These are phyloP conservation scores for Petrocephalus zakoni DNA, from an alignment of 2,113 vertebrate species.

Conservation along the genomic window DNA sequence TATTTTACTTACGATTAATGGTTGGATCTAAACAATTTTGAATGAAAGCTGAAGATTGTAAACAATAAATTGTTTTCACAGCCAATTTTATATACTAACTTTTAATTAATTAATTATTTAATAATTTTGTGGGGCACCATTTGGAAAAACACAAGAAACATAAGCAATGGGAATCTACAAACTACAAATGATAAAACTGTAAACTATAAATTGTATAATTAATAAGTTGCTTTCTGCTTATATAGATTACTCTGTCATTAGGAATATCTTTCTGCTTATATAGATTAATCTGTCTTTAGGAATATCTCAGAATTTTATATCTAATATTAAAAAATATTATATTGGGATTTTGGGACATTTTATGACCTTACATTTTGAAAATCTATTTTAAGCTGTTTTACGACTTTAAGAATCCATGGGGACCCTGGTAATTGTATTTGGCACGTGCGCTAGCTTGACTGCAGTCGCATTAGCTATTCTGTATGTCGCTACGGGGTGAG, in stretches of 20 bases:
- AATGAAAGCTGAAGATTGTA: background rate
- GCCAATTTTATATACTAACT: background rate
- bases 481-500: background rate
- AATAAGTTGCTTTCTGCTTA: background rate
- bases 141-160: background rate
- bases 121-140: background rate
- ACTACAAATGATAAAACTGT: too few species aligned
- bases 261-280: background rate
- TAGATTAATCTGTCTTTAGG: background rate
- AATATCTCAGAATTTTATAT: background rate
- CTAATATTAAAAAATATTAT: background rate
- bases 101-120: too few species aligned
- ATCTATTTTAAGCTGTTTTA: background rate
- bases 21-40: background rate
- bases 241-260: background rate
- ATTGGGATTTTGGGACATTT: background rate
- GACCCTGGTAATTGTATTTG: background rate
- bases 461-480: background rate
- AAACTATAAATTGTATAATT: background rate
- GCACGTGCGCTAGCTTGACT: background rate
- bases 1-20: background rate
- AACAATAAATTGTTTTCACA: background rate
- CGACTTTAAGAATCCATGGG: background rate
- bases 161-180: too few species aligned
- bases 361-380: background rate